A percentile compares a stretch with the other conserved stretches of the same genome.
phyloP scores from a whole-genome alignment of 1,140 invertebrate genomes.

The Telenomus remus region DNA sequence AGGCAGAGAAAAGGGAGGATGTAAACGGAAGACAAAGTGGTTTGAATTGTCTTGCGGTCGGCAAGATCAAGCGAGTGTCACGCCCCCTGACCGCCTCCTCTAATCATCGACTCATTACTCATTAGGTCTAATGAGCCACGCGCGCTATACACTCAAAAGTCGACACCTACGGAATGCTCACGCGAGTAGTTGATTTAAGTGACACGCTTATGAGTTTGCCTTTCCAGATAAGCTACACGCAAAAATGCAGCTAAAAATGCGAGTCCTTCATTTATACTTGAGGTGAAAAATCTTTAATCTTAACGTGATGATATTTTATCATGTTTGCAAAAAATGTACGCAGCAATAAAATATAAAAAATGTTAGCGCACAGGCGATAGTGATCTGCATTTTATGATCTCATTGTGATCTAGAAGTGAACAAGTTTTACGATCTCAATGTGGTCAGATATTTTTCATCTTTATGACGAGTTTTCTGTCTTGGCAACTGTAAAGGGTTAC shows the following conservation, averaged over 20 bases:
- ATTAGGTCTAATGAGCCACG: conserved; percentile 75
- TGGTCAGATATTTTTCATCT: no score
- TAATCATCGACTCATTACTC: conserved; percentile 76
- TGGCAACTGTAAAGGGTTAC: conserved; percentile 8
- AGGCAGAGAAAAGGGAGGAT: conserved; percentile 23
- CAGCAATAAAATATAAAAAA: no score
- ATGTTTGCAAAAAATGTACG: no score
- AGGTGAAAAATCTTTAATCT: no score
- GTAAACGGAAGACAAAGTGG: conserved; percentile 42
- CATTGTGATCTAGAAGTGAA: no score
- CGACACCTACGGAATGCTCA: conserved; percentile 46
- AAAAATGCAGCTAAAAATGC: no score
- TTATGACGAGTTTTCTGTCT: not conserved
- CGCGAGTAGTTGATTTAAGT: conserved; percentile 52
- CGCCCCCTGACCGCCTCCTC: conserved; percentile 74
- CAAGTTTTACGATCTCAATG: no score
- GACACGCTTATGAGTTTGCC: conserved; percentile 7
- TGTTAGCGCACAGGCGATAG: no score
- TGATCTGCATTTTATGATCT: no score
- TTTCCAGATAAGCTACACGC: no score
- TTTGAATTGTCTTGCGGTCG: conserved; percentile 60
- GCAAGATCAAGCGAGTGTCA: conserved; percentile 71
- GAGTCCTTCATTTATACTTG: no score
- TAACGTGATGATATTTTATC: no score
- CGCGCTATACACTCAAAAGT: conserved; percentile 58